Evolutionary conservation across 2,113 vertebrate species (phyloP).

Genomic region (Cyanoramphus novaezelandiae): DNA sequence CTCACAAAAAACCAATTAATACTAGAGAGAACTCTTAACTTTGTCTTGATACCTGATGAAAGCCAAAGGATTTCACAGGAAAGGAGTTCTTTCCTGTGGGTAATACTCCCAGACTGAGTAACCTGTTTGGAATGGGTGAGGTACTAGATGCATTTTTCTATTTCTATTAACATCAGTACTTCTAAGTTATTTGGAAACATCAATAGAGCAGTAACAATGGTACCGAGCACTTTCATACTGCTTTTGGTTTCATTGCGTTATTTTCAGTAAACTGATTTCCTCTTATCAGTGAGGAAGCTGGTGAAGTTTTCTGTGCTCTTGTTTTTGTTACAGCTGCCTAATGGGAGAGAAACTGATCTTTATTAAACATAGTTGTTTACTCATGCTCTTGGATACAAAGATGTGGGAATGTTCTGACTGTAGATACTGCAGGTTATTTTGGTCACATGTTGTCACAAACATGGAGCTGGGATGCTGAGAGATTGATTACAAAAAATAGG

Average conservation of each 20-base stretch:
- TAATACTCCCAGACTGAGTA: background rate
- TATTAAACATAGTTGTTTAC: background rate
- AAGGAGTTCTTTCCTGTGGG: background rate
- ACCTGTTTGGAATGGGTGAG: background rate
- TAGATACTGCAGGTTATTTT: slow-evolving; percentile 9
- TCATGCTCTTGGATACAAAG: background rate
- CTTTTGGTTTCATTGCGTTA: background rate
- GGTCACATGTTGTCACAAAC: background rate
- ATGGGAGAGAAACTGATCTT: background rate
- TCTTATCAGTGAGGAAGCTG: background rate
- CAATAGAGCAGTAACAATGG: background rate
- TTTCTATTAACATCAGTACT: background rate
- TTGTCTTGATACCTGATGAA: background rate
- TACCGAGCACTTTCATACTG: background rate
- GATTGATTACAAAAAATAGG: background rate
- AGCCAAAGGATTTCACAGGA: background rate
- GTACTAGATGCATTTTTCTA: background rate
- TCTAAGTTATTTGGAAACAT: background rate
- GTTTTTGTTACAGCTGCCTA: background rate
- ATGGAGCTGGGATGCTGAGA: background rate
- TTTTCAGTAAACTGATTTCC: background rate
- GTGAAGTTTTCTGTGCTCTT: background rate
- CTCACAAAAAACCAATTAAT: background rate
- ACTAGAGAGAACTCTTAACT: background rate
- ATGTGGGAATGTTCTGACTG: background rate